Evolutionary conservation across 2,797 vertebrate genomes (phyloP).

Genomic region (Crocodylus rhombifer): DNA sequence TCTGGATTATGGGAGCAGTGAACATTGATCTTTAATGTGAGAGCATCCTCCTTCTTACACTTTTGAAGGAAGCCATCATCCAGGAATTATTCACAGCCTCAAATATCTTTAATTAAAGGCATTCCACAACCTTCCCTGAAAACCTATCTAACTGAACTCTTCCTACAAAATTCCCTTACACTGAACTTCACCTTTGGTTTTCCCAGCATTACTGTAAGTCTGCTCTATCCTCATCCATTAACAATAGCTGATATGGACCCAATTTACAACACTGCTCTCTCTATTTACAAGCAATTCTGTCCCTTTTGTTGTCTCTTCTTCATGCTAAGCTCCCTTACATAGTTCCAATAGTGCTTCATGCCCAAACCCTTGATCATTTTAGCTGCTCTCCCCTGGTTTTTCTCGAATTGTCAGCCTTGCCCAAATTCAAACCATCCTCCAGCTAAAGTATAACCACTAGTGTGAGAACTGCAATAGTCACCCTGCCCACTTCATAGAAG

Average conservation of each 20-base stretch:
- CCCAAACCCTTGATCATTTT: neutral
- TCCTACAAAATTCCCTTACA: neutral
- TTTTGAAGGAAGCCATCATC: too few relatives aligned
- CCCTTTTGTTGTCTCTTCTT: neutral
- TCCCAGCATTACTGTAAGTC: neutral
- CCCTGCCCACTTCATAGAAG: too few relatives aligned
- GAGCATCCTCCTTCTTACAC: neutral
- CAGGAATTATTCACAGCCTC: too few relatives aligned
- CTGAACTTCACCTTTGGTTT: neutral
- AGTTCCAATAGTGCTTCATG: neutral
- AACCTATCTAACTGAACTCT: neutral
- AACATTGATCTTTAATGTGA: neutral
- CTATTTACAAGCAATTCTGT: neutral
- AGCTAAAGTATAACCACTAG: too few relatives aligned
- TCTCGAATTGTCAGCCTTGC: too few relatives aligned
- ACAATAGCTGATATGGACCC: neutral
- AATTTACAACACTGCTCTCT: neutral
- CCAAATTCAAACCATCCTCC: too few relatives aligned
- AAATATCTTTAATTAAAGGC: neutral
- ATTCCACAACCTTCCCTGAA: neutral
- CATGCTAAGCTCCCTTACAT: neutral
- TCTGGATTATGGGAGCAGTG: neutral
- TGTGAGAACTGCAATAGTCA: too few relatives aligned
- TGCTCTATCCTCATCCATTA: neutral
- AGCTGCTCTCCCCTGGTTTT: too few relatives aligned